Conservation (phyloP, 2,797 vertebrate species). For the Discoglossus pictus region DNA sequence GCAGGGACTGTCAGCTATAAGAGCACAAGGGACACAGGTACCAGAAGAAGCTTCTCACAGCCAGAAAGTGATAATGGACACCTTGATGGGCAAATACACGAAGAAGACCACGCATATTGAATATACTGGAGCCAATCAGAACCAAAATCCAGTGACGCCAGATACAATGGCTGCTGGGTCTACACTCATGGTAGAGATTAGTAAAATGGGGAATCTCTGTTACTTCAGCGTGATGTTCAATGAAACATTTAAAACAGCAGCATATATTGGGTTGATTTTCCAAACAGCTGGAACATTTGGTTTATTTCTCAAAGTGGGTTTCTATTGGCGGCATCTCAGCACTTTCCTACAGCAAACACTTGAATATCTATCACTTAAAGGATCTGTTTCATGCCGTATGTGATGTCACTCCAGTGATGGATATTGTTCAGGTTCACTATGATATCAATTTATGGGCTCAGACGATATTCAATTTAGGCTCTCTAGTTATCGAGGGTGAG, state of each 20-base stretch:
- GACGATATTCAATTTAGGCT: slow-evolving; percentile 80
- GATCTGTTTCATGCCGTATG: slow-evolving; percentile 77
- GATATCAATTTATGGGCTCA: slow-evolving; percentile 82
- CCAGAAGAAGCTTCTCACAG: slow-evolving; percentile 97
- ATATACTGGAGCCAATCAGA: slow-evolving; percentile 92
- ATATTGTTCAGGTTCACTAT: slow-evolving; percentile 78
- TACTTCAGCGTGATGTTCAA: slow-evolving; percentile 89
- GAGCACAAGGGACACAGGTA: slow-evolving; percentile 99
- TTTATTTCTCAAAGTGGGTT: slow-evolving; percentile 81
- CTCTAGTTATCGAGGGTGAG: slow-evolving; percentile 76
- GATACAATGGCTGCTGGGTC: slow-evolving; percentile 98
- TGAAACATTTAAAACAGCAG: slow-evolving; percentile 76
- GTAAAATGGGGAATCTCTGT: slow-evolving; percentile 94
- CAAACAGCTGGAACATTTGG: slow-evolving; percentile 77
- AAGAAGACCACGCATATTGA: slow-evolving; percentile 95
- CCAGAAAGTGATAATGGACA: slow-evolving; percentile 93
- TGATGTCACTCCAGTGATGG: slow-evolving; percentile 73
- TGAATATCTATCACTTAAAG: slow-evolving; percentile 74
- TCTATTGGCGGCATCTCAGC: slow-evolving; percentile 78
- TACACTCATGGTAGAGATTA: slow-evolving; percentile 96
- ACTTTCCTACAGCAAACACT: slow-evolving; percentile 75
- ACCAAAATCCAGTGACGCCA: slow-evolving; percentile 91
- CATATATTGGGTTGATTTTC: slow-evolving; percentile 76
- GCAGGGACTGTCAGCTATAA: slow-evolving; percentile 92
- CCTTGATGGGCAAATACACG: slow-evolving; percentile 90